These are phyloP conservation scores for Microplitis deprimator DNA, from an alignment of 2,888 invertebrate species.

Conservation along the genomic window DNA sequence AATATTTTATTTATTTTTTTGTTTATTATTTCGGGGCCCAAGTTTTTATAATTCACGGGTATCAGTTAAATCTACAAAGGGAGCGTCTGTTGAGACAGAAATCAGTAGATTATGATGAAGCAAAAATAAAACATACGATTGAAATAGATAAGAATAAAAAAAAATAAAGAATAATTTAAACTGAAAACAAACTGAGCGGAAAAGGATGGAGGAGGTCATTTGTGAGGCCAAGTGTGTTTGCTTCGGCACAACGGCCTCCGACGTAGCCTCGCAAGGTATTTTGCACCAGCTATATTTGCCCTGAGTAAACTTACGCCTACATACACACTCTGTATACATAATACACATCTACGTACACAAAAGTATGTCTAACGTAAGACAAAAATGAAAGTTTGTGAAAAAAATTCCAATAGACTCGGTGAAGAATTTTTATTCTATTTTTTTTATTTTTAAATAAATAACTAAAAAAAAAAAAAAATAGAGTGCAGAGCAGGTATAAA, in stretches of 20 bases:
- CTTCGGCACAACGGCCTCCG: slow-evolving; percentile 57
- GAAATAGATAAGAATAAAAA: neutral
- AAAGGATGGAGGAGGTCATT: slow-evolving; percentile 29
- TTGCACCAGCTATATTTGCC: slow-evolving; percentile 62
- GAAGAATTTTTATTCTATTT: neutral
- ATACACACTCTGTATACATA: slow-evolving; percentile 39
- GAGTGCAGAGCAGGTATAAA: neutral
- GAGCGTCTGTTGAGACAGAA: no score
- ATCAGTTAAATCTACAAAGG: no score
- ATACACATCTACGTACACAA: slow-evolving; percentile 35
- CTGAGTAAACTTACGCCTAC: slow-evolving; percentile 56
- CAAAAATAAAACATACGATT: neutral
- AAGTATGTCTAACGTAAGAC: neutral
- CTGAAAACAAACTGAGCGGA: neutral
- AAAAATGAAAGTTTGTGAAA: neutral
- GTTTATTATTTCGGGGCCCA: no score
- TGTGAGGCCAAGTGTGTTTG: slow-evolving; percentile 52
- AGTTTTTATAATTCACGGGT: no score
- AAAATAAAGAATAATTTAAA: neutral
- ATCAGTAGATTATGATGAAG: no score
- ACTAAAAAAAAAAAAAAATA: neutral
- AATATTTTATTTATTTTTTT: no score
- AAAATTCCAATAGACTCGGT: neutral
- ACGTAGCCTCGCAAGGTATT: slow-evolving; percentile 64
- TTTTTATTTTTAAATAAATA: neutral